Percentiles rank a stretch among this genome's conserved stretches.
These are phyloP conservation scores for Phymatocera aterrima DNA, from an alignment of 2,888 invertebrate genomes.

Conservation along the genomic window DNA sequence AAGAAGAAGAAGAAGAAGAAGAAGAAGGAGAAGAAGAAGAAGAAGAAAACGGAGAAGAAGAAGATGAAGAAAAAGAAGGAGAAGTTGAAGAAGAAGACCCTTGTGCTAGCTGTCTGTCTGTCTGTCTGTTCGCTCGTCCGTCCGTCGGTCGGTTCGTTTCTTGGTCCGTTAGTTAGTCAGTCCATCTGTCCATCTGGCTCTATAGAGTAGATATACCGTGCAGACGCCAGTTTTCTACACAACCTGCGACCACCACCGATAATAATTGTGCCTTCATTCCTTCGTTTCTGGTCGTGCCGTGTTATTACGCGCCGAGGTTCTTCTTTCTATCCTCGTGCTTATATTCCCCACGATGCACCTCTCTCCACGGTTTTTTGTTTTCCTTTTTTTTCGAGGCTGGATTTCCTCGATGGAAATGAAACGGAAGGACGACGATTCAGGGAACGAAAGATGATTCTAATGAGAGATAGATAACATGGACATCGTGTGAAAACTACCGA, in stretches of 20 bases:
- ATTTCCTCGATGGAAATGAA: not conserved
- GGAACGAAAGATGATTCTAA: not conserved
- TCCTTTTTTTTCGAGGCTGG: not conserved
- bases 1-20: not conserved
- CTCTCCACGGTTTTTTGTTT: not conserved
- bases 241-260: conserved; percentile 60
- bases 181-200: conserved; percentile 38
- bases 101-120: conserved; percentile 8
- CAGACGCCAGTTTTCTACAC: conserved; percentile 34
- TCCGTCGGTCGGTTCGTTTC: not conserved
- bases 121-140: not conserved
- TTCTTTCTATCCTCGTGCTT: conserved; percentile 58
- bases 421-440: not conserved
- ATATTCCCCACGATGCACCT: conserved; percentile 68
- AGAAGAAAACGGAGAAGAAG: conserved; percentile 20
- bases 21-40: conserved; percentile 27
- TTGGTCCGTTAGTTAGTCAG: conserved; percentile 29
- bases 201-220: conserved; percentile 16
- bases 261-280: conserved; percentile 64
- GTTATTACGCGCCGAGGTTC: conserved; percentile 64
- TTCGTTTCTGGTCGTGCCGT: conserved; percentile 68
- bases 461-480: not conserved
- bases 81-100: conserved; percentile 19
- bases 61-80: conserved; percentile 16
- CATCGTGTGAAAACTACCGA: not conserved